phyloP scores from a whole-genome alignment of 1,140 invertebrate genomes.

The Tetranychus cinnabarinus region DNA sequence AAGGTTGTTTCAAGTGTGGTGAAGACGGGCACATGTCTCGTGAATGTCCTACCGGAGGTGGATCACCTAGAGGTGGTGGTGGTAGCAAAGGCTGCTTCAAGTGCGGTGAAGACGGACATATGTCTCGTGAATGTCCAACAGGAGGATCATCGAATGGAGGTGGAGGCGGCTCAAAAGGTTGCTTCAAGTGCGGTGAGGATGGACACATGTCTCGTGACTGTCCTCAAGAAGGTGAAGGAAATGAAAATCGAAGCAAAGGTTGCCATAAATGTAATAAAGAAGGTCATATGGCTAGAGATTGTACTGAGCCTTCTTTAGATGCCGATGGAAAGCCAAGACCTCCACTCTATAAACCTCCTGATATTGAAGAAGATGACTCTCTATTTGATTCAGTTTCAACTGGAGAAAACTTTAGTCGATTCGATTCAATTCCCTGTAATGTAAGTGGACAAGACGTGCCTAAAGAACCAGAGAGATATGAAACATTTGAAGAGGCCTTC shows the following conservation, averaged over 20 bases:
- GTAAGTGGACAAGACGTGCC: slow-evolving; percentile 30
- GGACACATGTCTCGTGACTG: slow-evolving; percentile 14
- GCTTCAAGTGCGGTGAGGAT: slow-evolving; percentile 8
- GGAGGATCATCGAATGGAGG: slow-evolving; percentile 4
- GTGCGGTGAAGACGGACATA: slow-evolving; percentile 12
- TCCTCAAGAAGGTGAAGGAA: slow-evolving; percentile 16
- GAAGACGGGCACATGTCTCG: slow-evolving; percentile 14
- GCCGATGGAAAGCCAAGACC: slow-evolving; percentile 3
- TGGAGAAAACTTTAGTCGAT: slow-evolving; percentile 74
- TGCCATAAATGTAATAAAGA: slow-evolving; percentile 12
- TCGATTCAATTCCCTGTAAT: slow-evolving; percentile 53
- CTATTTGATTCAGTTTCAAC: slow-evolving; percentile 38
- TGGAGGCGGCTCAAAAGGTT: slow-evolving; percentile 6
- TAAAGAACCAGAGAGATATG: slow-evolving; percentile 31
- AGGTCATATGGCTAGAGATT: slow-evolving; percentile 15
- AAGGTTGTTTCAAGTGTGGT: slow-evolving; percentile 11
- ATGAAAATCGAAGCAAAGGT: not conserved
- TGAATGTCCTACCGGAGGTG: slow-evolving; percentile 12
- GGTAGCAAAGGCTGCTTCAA: slow-evolving; percentile 10
- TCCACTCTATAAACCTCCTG: slow-evolving; percentile 46
- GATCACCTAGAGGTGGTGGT: not conserved
- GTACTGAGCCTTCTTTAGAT: slow-evolving; percentile 14
- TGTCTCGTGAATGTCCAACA: slow-evolving; percentile 13
- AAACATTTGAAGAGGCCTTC: slow-evolving; percentile 40
- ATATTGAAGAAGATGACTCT: slow-evolving; percentile 31